phyloP scores from a whole-genome alignment of 2,113 vertebrate genomes.

The Neofelis nebulosa region DNA sequence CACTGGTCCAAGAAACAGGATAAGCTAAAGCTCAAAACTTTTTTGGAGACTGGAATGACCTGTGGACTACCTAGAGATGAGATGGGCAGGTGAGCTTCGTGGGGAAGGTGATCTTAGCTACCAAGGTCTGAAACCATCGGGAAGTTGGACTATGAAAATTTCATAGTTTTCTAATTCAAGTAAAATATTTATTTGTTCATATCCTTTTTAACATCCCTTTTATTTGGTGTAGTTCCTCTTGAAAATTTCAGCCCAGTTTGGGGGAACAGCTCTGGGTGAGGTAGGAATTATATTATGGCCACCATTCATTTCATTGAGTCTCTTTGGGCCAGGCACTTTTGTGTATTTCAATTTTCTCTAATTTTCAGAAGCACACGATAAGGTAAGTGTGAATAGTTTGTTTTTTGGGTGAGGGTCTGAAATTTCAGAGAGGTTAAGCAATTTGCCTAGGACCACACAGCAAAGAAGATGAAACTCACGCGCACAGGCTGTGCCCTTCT shows the following conservation, averaged over 20 bases:
- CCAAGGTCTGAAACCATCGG: background rate
- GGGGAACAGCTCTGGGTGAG: background rate
- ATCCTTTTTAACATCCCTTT: background rate
- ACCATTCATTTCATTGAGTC: background rate
- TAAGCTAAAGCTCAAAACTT: background rate
- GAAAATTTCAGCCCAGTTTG: background rate
- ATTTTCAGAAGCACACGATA: background rate
- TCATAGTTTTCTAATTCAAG: background rate
- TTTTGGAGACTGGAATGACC: background rate
- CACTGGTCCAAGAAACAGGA: background rate
- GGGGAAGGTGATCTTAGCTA: background rate
- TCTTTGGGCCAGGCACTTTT: background rate
- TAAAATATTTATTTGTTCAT: background rate
- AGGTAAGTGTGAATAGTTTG: background rate
- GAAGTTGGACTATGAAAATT: background rate
- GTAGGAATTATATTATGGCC: background rate
- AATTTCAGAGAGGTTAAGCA: background rate
- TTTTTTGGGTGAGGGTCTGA: background rate
- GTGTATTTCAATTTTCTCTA: background rate
- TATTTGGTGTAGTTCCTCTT: background rate
- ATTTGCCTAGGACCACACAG: constrained; percentile 4
- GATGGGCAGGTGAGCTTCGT: background rate
- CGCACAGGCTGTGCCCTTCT: background rate
- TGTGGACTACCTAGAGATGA: background rate
- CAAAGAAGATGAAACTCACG: background rate